Conservation (phyloP, 2,888 invertebrate species). For the Chirona hameri region DNA sequence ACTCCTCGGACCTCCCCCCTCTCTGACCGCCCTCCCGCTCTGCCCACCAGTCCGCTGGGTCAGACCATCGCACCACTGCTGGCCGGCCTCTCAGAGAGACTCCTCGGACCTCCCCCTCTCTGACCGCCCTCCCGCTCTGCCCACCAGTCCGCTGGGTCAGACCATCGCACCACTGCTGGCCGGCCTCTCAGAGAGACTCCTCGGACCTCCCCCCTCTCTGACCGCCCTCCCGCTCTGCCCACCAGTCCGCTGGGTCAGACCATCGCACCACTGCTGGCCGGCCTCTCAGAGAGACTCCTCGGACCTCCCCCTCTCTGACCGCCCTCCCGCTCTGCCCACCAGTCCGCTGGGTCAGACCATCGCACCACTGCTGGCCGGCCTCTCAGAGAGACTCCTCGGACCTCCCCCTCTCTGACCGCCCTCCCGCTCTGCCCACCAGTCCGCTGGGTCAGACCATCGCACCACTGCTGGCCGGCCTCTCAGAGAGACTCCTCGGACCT, state of each 20-base stretch:
- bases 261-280: constrained; percentile 37
- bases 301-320: neutral
- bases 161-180: constrained; percentile 37
- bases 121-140: neutral
- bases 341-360: constrained; percentile 39
- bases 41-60: constrained; percentile 36
- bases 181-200: constrained; percentile 10
- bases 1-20: neutral
- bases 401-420: neutral
- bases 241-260: constrained; percentile 38
- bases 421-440: constrained; percentile 29
- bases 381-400: neutral
- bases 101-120: neutral
- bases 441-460: constrained; percentile 39
- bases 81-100: constrained; percentile 28
- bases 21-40: neutral
- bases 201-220: neutral
- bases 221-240: neutral
- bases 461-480: constrained; percentile 36
- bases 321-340: neutral
- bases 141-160: constrained; percentile 38
- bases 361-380: constrained; percentile 36
- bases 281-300: constrained; percentile 6
- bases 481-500: neutral
- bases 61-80: constrained; percentile 38